These are phyloP conservation scores for Paralinhomoeus sp. DNA, from an alignment of 2,888 invertebrate genomes.

Conservation along the genomic window DNA sequence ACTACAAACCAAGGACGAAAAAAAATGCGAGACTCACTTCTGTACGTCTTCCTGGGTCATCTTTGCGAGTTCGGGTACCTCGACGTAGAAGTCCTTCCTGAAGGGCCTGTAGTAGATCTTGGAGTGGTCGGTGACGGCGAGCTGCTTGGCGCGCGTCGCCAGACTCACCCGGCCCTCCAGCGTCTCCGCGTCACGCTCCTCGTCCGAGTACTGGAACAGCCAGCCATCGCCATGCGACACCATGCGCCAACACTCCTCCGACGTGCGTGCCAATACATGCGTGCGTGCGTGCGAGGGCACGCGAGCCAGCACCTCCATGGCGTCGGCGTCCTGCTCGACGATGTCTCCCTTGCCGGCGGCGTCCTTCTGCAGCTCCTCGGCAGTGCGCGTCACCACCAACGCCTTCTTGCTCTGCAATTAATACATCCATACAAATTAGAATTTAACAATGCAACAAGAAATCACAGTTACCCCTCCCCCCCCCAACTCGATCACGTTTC, in stretches of 20 bases:
- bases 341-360: constrained; percentile 63
- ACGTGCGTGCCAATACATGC: not conserved
- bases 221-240: not conserved
- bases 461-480: not conserved
- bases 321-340: constrained; percentile 96
- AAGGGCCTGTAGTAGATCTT: constrained; percentile 63
- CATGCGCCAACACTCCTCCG: not conserved
- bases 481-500: no score
- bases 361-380: not conserved
- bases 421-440: not conserved
- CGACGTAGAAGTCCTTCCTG: constrained; percentile 85
- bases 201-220: constrained; percentile 57
- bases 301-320: constrained; percentile 38
- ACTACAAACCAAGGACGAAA: not conserved
- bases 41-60: constrained; percentile 53
- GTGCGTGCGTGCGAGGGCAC: not conserved
- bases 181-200: constrained; percentile 80
- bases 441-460: not conserved
- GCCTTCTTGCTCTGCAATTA: constrained; percentile 30
- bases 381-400: constrained; percentile 1
- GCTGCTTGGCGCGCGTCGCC: constrained; percentile 22
- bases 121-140: constrained; percentile 69
- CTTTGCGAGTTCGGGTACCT: constrained; percentile 68
- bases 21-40: constrained; percentile 39
- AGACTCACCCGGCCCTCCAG: constrained; percentile 49